A percentile compares a stretch with the other conserved stretches of the same genome.
phyloP scores from a whole-genome alignment of 2,888 invertebrate genomes.

The Epiblema foenella region DNA sequence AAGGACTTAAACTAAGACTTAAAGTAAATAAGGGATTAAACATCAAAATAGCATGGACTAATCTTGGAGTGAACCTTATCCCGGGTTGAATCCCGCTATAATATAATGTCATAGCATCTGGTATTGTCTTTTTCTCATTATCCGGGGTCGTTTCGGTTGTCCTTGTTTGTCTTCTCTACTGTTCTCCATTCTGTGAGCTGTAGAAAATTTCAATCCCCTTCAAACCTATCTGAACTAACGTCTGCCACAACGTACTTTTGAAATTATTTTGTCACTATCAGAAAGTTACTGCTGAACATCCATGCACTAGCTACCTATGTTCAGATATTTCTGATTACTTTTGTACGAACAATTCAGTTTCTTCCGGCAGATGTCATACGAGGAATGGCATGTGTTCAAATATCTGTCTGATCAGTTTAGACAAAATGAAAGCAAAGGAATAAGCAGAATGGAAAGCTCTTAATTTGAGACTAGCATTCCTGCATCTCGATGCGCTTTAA shows the following conservation, averaged over 20 bases:
- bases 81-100: too few relatives aligned
- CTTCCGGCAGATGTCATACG: neutral
- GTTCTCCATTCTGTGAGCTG: neutral
- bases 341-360: neutral
- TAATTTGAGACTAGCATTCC: slow-evolving; percentile 10
- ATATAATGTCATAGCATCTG: too few relatives aligned
- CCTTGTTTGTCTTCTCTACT: neutral
- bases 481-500: slow-evolving; percentile 13
- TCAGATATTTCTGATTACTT: neutral
- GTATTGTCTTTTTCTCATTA: neutral
- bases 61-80: too few relatives aligned
- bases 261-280: neutral
- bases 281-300: too few relatives aligned
- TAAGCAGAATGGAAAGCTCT: slow-evolving; percentile 1
- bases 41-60: too few relatives aligned
- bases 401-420: neutral
- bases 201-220: neutral
- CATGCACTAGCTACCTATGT: too few relatives aligned
- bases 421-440: neutral
- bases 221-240: neutral
- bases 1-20: too few relatives aligned
- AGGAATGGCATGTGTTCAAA: neutral
- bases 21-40: too few relatives aligned
- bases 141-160: neutral
- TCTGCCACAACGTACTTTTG: neutral